These are phyloP conservation scores for Eublepharis macularius DNA, from an alignment of 2,113 vertebrate species.

Conservation along the genomic window DNA sequence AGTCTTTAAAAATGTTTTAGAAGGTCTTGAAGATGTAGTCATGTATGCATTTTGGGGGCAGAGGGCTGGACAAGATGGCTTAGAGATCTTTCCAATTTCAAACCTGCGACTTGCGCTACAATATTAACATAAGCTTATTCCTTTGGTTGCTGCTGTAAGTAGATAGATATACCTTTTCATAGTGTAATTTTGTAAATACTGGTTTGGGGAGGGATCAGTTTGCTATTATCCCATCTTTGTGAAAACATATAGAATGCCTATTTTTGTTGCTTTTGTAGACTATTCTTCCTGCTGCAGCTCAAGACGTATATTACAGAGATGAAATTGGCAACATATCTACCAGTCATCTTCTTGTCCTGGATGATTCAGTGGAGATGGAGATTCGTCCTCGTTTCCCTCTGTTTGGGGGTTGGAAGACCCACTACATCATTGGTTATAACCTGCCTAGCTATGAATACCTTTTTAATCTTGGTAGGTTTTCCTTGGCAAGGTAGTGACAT, in stretches of 20 bases:
- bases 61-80: background rate
- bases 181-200: background rate
- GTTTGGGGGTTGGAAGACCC: conserved; percentile 98
- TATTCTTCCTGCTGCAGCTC: conserved; percentile 97
- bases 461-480: conserved; percentile 89
- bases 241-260: conserved; percentile 8
- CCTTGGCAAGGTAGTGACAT: background rate
- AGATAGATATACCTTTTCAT: background rate
- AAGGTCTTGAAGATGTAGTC: background rate
- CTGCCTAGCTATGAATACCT: conserved; percentile 98
- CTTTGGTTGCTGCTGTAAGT: background rate
- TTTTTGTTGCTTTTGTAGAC: conserved; percentile 76
- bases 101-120: background rate
- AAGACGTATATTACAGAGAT: conserved; percentile 97
- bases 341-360: conserved; percentile 93
- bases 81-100: background rate
- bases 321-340: conserved; percentile 99
- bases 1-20: background rate
- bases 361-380: conserved; percentile 98
- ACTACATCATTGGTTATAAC: conserved; percentile 97
- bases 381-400: conserved; percentile 95
- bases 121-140: background rate
- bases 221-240: background rate
- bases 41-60: background rate
- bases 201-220: background rate